Conservation (phyloP, 1,140 invertebrate genomes). For the Lethocerus indicus region DNA sequence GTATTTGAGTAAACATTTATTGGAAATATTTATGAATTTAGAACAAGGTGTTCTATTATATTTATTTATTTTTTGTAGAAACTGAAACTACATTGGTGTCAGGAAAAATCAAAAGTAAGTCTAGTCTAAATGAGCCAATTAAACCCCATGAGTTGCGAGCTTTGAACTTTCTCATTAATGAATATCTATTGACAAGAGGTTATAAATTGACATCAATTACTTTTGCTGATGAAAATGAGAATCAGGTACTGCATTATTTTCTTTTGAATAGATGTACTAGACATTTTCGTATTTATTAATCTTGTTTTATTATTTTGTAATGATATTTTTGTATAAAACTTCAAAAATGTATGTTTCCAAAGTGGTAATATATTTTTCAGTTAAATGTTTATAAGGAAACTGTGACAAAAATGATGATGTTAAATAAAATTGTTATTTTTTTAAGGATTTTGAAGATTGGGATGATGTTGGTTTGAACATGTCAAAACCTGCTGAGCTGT, state of each 20-base stretch:
- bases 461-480: slow-evolving; percentile 83
- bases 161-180: slow-evolving; percentile 76
- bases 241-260: slow-evolving; percentile 39
- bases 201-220: slow-evolving; percentile 84
- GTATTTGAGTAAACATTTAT: too few relatives aligned
- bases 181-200: slow-evolving; percentile 61
- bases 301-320: slow-evolving; percentile 1
- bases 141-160: slow-evolving; percentile 72
- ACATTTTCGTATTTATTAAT: slow-evolving; percentile 4
- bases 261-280: neutral
- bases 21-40: too few relatives aligned
- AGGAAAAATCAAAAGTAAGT: neutral
- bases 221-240: slow-evolving; percentile 82
- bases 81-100: neutral
- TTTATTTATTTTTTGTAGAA: neutral
- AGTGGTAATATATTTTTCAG: slow-evolving; percentile 6
- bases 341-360: neutral
- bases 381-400: too few relatives aligned
- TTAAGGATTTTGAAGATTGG: slow-evolving; percentile 83
- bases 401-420: too few relatives aligned
- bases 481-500: slow-evolving; percentile 56
- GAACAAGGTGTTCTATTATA: too few relatives aligned
- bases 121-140: slow-evolving; percentile 30
- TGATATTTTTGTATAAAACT: neutral
- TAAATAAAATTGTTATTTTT: slow-evolving; percentile 9